Percentiles rank a stretch among this genome's conserved stretches.
Evolutionary conservation across 2,113 vertebrate species (phyloP).

Genomic region (Canis aureus): DNA sequence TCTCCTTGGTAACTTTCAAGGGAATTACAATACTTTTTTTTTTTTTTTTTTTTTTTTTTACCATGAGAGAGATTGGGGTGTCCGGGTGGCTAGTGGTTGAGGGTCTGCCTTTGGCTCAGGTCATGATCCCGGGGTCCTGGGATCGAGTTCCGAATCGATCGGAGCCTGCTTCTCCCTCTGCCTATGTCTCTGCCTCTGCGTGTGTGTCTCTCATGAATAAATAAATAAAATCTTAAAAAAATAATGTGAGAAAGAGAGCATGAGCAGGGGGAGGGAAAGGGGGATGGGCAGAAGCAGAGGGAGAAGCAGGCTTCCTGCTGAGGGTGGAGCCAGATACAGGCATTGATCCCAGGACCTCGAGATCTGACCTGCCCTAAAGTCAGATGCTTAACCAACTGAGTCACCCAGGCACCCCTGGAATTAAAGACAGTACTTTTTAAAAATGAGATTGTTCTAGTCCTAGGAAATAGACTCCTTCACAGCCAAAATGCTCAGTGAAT

Average conservation of each 20-base stretch:
- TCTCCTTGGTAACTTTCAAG: neutral
- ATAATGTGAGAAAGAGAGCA: neutral
- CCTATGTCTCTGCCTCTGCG: too few species aligned
- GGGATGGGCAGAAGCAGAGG: neutral
- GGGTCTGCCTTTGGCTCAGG: too few species aligned
- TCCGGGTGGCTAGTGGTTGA: too few species aligned
- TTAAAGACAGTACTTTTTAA: neutral
- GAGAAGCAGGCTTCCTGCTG: neutral
- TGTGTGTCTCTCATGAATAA: too few species aligned
- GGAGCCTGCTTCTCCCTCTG: too few species aligned
- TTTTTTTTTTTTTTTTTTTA: neutral
- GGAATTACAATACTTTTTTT: neutral
- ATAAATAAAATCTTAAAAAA: too few species aligned
- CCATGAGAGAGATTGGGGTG: neutral
- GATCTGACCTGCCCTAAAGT: neutral
- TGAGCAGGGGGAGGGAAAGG: neutral
- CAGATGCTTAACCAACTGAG: neutral
- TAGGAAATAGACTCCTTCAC: neutral
- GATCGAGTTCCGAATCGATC: too few species aligned
- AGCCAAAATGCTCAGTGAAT: neutral
- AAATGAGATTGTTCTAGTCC: neutral
- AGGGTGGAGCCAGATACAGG: neutral
- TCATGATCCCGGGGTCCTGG: too few species aligned
- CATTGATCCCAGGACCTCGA: neutral
- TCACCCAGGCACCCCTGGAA: neutral